phyloP scores from a whole-genome alignment of 2,113 vertebrate species.

The Embiotoca jacksoni region DNA sequence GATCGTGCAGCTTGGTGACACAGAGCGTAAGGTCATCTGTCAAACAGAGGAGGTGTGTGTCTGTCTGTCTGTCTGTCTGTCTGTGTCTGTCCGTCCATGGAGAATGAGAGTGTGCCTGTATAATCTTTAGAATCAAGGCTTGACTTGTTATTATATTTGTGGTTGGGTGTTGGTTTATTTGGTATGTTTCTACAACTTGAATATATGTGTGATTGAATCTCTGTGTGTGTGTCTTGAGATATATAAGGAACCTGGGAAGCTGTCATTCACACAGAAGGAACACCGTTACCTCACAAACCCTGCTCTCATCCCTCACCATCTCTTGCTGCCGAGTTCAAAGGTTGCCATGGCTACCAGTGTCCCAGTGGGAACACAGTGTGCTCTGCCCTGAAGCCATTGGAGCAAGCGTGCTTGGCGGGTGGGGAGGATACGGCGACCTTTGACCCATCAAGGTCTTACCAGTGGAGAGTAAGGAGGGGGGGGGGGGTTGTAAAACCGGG shows the following conservation, averaged over 20 bases:
- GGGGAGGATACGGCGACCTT: conserved; percentile 61
- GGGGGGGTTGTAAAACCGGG: conserved; percentile 3
- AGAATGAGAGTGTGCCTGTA: neutral
- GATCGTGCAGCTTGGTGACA: conserved; percentile 53
- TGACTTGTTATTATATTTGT: neutral
- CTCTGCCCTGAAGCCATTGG: conserved; percentile 59
- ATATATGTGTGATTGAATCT: conserved; percentile 2
- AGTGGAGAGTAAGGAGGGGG: neutral
- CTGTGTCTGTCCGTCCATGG: neutral
- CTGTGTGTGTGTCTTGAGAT: neutral
- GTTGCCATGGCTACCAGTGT: conserved; percentile 72
- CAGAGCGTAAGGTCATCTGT: conserved; percentile 73
- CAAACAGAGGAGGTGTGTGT: conserved; percentile 51
- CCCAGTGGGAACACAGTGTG: conserved; percentile 53
- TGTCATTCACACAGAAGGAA: conserved; percentile 53
- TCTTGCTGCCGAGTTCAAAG: conserved; percentile 61
- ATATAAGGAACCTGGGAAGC: conserved; percentile 26
- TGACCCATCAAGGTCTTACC: conserved; percentile 71
- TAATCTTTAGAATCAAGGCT: conserved; percentile 10
- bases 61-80: conserved; percentile 20
- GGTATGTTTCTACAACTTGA: conserved; percentile 14
- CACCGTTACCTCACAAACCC: conserved; percentile 40
- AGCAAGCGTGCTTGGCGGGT: conserved; percentile 31
- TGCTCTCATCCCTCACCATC: conserved; percentile 61
- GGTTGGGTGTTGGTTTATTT: neutral